phyloP scores from a whole-genome alignment of 2,113 vertebrate species.

The Eptesicus fuscus region DNA sequence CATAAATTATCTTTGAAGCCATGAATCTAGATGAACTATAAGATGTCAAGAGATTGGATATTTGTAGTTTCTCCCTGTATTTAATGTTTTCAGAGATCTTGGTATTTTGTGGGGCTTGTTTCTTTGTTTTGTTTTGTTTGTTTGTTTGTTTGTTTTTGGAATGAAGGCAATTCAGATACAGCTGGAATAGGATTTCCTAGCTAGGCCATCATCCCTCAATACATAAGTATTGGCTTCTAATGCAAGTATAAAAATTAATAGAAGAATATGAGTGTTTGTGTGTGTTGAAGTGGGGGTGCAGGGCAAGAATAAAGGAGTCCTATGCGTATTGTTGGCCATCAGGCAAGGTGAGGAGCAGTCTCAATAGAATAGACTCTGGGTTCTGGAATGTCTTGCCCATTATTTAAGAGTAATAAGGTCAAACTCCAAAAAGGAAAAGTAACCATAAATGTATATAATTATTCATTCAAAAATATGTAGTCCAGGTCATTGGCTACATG shows the following conservation, averaged over 20 bases:
- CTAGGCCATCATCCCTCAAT: not conserved
- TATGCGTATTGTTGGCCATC: not conserved
- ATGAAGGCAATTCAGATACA: not conserved
- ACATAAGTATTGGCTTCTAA: not conserved
- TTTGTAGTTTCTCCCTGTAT: not conserved
- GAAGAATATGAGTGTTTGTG: not conserved
- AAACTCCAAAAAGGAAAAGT: not conserved
- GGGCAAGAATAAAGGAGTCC: not conserved
- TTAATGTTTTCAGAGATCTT: not conserved
- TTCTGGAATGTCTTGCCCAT: not conserved
- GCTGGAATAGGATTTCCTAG: not conserved
- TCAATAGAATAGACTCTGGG: not conserved
- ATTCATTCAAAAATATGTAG: not conserved
- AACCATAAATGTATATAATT: not conserved
- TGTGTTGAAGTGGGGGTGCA: not conserved
- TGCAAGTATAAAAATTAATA: not conserved
- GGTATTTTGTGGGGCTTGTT: not conserved
- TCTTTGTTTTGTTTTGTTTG: not conserved
- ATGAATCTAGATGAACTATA: not conserved
- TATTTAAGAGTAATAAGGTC: not conserved
- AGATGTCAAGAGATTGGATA: not conserved
- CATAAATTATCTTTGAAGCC: not conserved
- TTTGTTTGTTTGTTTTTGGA: not conserved
- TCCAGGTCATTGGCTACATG: not conserved
- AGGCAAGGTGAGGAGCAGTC: not conserved